Base-by-base conservation (phyloP, 2,113 vertebrate species). In the Crypturellus undulatus region DNA sequence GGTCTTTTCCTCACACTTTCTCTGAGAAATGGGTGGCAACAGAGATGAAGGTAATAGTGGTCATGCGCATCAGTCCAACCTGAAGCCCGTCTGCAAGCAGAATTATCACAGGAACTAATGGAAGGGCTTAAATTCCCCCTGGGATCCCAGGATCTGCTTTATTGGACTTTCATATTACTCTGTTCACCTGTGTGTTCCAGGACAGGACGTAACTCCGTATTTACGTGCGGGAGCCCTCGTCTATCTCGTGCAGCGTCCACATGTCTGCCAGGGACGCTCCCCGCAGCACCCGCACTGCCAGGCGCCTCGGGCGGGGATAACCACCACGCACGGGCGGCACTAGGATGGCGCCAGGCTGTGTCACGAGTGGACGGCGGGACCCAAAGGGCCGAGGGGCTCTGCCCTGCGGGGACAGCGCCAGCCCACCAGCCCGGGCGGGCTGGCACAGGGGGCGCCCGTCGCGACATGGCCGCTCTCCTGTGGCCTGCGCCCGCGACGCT, bases 351-450 rank as follows among this genome's bases (percentile, higher is more conserved):
- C 12, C 12, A 8, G 18, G 1, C 12, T 2, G 11, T 3, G 26
- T 20, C 17, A 7, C n/a, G 15, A 6, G 3, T 2, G 11, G 40
- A 2, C 16, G 38, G 12, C 3, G 4, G 24, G 34, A 26, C 10
- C 24, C 16, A 4, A 0, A 28, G 26, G 1, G 40, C 15, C 12
- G 43, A 38, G 45, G 30, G 21, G 6, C 25, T 64, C 43, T 11
- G 47, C 9, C 30, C 4, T 1, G 20, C 43, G 4, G 15, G 43
- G 43, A 16, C 20, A 22, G 32, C 8, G 30, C 42, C 88, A 14
- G 22, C 14, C 3, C 0, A 0, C 10, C 3, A 0, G 6, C 10
- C 36, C 24, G 15, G 26, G 25, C 13, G 14, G 52, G 52, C 52
- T 54, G 52, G 12, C 25, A 26, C 25, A 16, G 52, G 26, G 13